These are phyloP conservation scores for Anser brachyrhynchus DNA, from an alignment of 2,113 vertebrate species.

Conservation along the genomic window DNA sequence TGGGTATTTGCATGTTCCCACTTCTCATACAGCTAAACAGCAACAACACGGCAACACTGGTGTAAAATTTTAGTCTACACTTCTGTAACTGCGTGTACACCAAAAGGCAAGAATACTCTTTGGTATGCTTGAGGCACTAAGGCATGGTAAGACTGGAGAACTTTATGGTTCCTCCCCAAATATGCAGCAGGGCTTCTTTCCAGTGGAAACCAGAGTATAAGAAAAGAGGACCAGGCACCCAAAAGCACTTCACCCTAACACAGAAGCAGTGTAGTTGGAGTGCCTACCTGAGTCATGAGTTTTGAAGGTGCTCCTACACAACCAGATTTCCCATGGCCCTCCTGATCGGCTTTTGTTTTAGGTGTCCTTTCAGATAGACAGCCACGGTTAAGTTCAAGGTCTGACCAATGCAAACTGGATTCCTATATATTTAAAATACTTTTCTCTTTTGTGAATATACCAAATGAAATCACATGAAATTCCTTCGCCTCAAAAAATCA, in stretches of 20 bases:
- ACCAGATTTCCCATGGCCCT: neutral
- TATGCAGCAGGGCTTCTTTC: neutral
- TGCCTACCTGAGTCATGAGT: neutral
- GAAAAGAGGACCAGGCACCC: neutral
- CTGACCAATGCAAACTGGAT: no score
- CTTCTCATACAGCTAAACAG: neutral
- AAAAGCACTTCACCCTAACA: neutral
- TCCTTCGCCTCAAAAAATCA: neutral
- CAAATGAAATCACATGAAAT: neutral
- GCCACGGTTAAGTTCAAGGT: neutral
- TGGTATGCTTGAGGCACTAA: fast-evolving
- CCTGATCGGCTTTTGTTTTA: neutral
- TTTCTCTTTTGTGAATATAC: neutral
- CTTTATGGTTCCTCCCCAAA: neutral
- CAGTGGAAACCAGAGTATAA: neutral
- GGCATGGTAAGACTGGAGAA: neutral
- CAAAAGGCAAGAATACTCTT: neutral
- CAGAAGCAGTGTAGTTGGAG: neutral
- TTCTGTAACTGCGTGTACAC: neutral
- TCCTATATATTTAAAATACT: neutral
- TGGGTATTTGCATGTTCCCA: neutral
- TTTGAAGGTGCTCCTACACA: neutral
- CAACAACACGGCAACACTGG: neutral
- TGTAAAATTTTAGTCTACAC: fast-evolving
- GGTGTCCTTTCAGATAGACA: neutral